phyloP scores from a whole-genome alignment of 2,113 vertebrate genomes.

The Corydoras sp. region DNA sequence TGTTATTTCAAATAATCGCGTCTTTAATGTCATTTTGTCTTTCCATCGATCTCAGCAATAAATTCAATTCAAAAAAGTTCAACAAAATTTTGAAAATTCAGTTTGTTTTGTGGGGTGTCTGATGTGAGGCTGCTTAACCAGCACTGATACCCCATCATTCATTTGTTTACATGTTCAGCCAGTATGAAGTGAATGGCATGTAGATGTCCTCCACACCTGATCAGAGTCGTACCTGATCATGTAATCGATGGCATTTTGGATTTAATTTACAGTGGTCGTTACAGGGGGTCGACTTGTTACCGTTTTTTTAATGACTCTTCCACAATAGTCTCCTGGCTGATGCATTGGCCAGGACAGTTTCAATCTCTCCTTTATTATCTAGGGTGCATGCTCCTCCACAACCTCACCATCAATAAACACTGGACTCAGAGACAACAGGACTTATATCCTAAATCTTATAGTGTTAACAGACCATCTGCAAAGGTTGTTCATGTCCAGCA shows the following conservation, averaged over 20 bases:
- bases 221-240: background rate
- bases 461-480: conserved; percentile 7
- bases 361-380: conserved; percentile 37
- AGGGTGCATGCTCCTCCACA: conserved; percentile 29
- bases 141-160: conserved; percentile 34
- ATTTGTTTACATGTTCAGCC: conserved; percentile 20
- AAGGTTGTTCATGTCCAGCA: conserved; percentile 4
- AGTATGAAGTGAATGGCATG: conserved; percentile 28
- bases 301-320: conserved; percentile 39
- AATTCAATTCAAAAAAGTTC: too few species aligned
- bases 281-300: conserved; percentile 29
- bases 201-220: conserved; percentile 23
- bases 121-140: background rate
- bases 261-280: conserved; percentile 32
- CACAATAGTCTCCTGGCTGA: conserved; percentile 17
- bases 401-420: conserved; percentile 21
- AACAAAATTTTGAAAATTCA: too few species aligned
- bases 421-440: background rate
- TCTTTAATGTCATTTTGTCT: too few species aligned
- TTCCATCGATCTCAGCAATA: too few species aligned
- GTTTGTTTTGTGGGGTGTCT: too few species aligned
- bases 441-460: background rate
- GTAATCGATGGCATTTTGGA: conserved; percentile 33
- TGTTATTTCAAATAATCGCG: too few species aligned
- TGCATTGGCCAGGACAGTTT: conserved; percentile 27